Base-by-base conservation (phyloP, 2,888 invertebrate genomes). In the Stramonita haemastoma region DNA sequence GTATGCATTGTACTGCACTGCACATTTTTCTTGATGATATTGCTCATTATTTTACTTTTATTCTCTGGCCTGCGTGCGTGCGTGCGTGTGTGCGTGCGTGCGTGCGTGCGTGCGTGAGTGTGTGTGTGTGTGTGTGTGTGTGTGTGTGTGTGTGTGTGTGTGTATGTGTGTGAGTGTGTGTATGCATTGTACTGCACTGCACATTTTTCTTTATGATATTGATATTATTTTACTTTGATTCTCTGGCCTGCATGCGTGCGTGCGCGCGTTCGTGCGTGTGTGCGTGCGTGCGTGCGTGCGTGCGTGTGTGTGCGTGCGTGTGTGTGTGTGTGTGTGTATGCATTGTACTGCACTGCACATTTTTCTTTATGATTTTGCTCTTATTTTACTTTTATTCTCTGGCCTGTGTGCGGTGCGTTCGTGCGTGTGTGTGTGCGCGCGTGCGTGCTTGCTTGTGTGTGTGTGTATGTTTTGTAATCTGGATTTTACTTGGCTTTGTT, bases 291-390 rank as follows among this genome's bases (percentile, higher is more conserved):
- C 15, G 32, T 79, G 79, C 32, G 79, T 79, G 79, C 6, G 32
- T 32, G 32, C 19, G 29, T 79, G 79, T 2, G 8, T 29, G 32
- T 79, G 32, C 32, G 79, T 79, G 79, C 32, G 79, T 79, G 79
- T 79, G 32, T 79, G 79, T 79, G 79, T 79, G 32, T 79, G 79
- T 79, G 79, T 79, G 15, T 15, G 60, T 60, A 19, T 60, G 60
- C 19, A 19, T 60, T n/a, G n/a, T n/a, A n/a, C n/a, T n/a, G n/a
- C n/a, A n/a, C n/a, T n/a, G n/a, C n/a, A n/a, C n/a, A n/a, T n/a
- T n/a, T n/a, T n/a, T n/a, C n/a, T n/a, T n/a, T n/a, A n/a, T n/a
- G n/a, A n/a, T n/a, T n/a, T n/a, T n/a, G n/a, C n/a, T n/a, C n/a
- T n/a, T n/a, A n/a, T n/a, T n/a, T n/a, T n/a, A n/a, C n/a, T n/a